Percentiles rank a stretch among this genome's conserved stretches.
These are phyloP conservation scores for Phenganax marumi DNA, from an alignment of 92 coral and sea anemone genomes.

Conservation along the genomic window DNA sequence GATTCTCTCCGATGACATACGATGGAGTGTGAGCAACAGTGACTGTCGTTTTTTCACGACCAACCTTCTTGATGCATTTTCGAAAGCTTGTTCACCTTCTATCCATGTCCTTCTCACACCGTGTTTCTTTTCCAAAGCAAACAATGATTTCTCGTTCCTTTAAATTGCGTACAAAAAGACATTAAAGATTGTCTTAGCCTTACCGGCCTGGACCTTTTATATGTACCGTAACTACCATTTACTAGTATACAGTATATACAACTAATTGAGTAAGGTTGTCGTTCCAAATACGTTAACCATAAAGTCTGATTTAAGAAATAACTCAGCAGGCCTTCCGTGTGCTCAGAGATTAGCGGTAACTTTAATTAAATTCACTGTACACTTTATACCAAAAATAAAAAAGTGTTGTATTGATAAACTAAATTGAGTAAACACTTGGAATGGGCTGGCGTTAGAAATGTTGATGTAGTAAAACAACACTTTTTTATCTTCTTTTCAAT, in stretches of 20 bases:
- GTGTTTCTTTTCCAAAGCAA: slow-evolving; percentile 42
- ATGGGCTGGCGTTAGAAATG: neutral
- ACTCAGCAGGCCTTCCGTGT: no score
- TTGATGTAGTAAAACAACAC: neutral
- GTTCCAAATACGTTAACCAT: no score
- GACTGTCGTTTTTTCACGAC: slow-evolving; percentile 41
- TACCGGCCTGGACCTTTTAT: no score
- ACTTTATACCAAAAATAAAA: no score
- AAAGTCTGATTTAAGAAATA: no score
- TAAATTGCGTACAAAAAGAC: neutral
- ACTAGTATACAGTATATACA: no score
- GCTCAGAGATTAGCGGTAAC: no score
- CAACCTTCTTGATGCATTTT: slow-evolving; percentile 33
- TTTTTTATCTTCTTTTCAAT: slow-evolving; percentile 39
- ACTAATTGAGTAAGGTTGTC: no score
- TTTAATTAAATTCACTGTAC: no score
- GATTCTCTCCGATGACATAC: slow-evolving; percentile 59
- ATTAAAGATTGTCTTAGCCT: no score
- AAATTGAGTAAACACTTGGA: neutral
- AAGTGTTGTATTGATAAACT: neutral
- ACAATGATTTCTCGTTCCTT: slow-evolving; percentile 39
- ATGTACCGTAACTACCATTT: no score
- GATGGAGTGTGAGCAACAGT: slow-evolving; percentile 47
- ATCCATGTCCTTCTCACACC: slow-evolving; percentile 39
- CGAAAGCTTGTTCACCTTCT: slow-evolving; percentile 38